Conservation (phyloP, 1,140 invertebrate genomes). For the Drosophila seguyi region DNA sequence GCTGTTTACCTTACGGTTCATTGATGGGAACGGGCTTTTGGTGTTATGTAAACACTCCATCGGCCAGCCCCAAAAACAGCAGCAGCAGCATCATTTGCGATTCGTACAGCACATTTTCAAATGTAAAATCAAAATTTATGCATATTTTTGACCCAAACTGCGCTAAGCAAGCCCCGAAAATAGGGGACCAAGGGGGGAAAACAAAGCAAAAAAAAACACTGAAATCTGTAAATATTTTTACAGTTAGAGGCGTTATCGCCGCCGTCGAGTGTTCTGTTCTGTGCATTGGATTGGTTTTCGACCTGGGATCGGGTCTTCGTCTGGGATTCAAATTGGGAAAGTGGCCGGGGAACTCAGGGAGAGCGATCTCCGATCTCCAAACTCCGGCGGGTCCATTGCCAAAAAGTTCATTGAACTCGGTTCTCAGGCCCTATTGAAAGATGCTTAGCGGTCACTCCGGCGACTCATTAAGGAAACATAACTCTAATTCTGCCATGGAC, state of each 20-base stretch:
- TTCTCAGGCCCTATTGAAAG: constrained; percentile 70
- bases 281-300: constrained; percentile 40
- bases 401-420: constrained; percentile 75
- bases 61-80: constrained; percentile 17
- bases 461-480: constrained; percentile 82
- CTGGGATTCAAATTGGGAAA: constrained; percentile 66
- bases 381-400: constrained; percentile 35
- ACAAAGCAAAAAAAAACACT: constrained; percentile 5
- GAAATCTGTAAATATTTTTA: constrained; percentile 75
- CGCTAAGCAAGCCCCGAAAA: constrained; percentile 39
- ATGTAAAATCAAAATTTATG: constrained; percentile 75
- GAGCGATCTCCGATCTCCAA: constrained; percentile 25
- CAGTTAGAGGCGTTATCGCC: constrained; percentile 75
- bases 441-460: constrained; percentile 69
- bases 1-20: constrained; percentile 77
- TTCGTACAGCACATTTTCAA: constrained; percentile 64
- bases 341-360: constrained; percentile 57
- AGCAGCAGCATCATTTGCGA: constrained; percentile 35
- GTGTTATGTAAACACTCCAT: constrained; percentile 79
- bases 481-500: constrained; percentile 77
- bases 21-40: constrained; percentile 62
- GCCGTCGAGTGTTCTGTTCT: constrained; percentile 50
- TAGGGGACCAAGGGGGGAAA: constrained; percentile 16
- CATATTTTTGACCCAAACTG: constrained; percentile 62
- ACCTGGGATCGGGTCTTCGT: constrained; percentile 20